Base-by-base conservation (phyloP, 2,113 vertebrate genomes). In the Alosa alosa region DNA sequence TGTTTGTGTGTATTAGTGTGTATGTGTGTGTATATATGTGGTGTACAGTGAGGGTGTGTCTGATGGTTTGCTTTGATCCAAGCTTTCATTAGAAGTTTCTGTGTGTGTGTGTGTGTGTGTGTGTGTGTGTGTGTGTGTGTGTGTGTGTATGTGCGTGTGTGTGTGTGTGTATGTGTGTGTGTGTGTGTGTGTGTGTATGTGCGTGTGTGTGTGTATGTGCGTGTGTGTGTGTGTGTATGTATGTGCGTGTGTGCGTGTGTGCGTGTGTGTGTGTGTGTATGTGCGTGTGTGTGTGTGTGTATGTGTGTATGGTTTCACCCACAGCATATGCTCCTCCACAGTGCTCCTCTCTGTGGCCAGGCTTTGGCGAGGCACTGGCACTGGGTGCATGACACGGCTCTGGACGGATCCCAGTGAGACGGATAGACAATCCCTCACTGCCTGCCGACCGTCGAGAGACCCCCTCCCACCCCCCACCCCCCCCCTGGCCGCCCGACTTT, bases 381-480 rank as follows among this genome's bases (percentile, higher is more conserved):
- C 84, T 75, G 87, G 17, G 17, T 13, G 4, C 52, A 55, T 55
- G 55, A 22, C 55, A 20, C 55, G 68, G 90, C 86, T 88, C 85
- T 18, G 52, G 68, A 84, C 68, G 92, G 93, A 94, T 87, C 90
- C 93, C 90, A 95, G 94, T 87, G 84, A 84, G 88, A 83, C 49
- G 91, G 93, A 94, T 91, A 94, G 87, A 84, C 41, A 57, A 0
- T 20, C 85, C 85, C 86, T 64, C 1, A n/a, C 86, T 81, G 88
- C 85, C 84, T 36, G 82, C 39, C 55, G 64, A 84, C 82, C 75
- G 88, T 91, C 78, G 52, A 84, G 84, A 82, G n/a, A n/a, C n/a
- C 87, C 84, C 41, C 0, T 22, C 52, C 25, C 9, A 0, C 10
- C 9, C 49, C 22, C 85, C 52, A 10, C 10, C 2, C 11, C 9